Conservation (phyloP, 1,140 invertebrate species). For the Drosophila burlai region DNA sequence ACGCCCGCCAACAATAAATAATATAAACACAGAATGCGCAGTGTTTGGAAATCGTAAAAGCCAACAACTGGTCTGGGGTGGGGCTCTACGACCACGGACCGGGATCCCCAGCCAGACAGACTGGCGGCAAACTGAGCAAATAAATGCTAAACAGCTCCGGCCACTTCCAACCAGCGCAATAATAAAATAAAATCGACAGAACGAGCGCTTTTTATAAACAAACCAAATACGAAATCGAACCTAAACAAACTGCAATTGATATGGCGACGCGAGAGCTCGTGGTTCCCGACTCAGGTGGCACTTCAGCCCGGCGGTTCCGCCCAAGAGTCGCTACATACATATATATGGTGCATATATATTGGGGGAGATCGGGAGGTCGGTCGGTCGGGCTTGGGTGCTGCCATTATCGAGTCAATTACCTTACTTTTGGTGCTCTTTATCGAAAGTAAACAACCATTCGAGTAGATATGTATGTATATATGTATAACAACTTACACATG, state of each 20-base stretch:
- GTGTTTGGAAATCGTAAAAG: conserved; percentile 73
- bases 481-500: conserved; percentile 3
- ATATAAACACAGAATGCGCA: conserved; percentile 56
- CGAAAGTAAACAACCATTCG: conserved; percentile 70
- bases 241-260: conserved; percentile 77
- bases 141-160: conserved; percentile 69
- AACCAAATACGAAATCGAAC: conserved; percentile 73
- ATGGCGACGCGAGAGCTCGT: conserved; percentile 13
- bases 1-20: conserved; percentile 39
- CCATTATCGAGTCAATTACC: conserved; percentile 73
- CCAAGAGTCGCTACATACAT: conserved; percentile 7
- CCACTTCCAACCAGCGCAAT: conserved; percentile 49
- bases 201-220: conserved; percentile 66
- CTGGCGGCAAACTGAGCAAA: conserved; percentile 75
- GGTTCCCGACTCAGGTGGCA: conserved; percentile 62
- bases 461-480: conserved; percentile 1
- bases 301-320: conserved; percentile 33
- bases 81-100: conserved; percentile 2
- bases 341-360: conserved; percentile 2
- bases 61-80: conserved; percentile 27
- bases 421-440: conserved; percentile 63
- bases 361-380: conserved; percentile 18
- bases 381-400: conserved; percentile 7
- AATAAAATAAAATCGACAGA: conserved; percentile 69
- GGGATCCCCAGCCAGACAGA: conserved; percentile 60